These are phyloP conservation scores for Syrmaticus mikado DNA, from an alignment of 2,113 vertebrate genomes.

Conservation along the genomic window DNA sequence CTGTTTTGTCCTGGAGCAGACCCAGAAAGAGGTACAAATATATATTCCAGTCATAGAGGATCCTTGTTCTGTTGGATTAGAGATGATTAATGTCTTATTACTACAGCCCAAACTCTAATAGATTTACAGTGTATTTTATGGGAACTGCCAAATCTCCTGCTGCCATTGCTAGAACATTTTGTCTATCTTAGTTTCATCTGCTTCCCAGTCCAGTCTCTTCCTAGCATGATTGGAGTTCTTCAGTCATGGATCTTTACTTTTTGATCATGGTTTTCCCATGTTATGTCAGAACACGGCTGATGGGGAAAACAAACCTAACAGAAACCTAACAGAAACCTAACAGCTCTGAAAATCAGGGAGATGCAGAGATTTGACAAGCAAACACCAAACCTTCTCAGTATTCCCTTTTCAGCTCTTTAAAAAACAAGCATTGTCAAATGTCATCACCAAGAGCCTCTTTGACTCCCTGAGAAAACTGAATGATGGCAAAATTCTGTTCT, in stretches of 20 bases:
- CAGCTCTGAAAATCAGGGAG: neutral
- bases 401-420: neutral
- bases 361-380: neutral
- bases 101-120: neutral
- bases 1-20: neutral
- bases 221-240: neutral
- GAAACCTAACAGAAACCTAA: neutral
- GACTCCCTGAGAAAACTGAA: neutral
- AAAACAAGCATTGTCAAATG: neutral
- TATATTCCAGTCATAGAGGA: neutral
- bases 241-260: fast-evolving
- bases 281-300: neutral
- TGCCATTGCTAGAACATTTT: neutral
- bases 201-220: neutral
- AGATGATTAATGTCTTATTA: neutral
- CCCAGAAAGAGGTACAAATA: neutral
- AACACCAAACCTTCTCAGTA: neutral
- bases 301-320: neutral
- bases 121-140: neutral
- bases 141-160: neutral
- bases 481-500: neutral
- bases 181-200: neutral
- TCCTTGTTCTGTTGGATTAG: neutral
- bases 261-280: neutral
- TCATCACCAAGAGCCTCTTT: neutral